These are phyloP conservation scores for Drosophila cognata DNA, from an alignment of 2,888 invertebrate genomes.

Conservation along the genomic window DNA sequence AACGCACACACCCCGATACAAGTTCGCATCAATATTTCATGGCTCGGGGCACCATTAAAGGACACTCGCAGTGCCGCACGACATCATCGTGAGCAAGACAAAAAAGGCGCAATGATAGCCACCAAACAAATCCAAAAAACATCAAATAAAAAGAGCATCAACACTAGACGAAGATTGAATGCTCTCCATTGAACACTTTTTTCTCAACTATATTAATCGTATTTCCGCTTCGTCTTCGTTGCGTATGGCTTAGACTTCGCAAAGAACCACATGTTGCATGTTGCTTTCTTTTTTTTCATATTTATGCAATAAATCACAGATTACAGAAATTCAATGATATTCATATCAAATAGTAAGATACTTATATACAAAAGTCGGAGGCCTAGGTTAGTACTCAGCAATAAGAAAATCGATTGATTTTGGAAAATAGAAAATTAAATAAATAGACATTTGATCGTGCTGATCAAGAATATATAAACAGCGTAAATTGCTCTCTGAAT, in stretches of 20 bases:
- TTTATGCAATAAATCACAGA: neutral
- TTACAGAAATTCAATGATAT: neutral
- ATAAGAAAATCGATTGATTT: neutral
- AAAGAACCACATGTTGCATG: neutral
- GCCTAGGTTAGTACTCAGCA: no score
- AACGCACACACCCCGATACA: conserved; percentile 6
- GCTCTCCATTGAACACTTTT: neutral
- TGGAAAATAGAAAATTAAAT: no score
- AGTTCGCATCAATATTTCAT: conserved; percentile 72
- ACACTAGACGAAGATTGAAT: neutral
- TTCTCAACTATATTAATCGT: neutral
- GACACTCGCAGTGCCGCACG: conserved; percentile 47
- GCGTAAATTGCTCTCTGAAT: neutral
- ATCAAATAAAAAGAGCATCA: conserved; percentile 18
- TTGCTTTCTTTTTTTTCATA: neutral
- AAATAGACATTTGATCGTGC: no score
- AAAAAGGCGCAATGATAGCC: conserved; percentile 54
- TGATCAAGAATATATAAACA: neutral
- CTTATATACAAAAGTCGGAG: no score
- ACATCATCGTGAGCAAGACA: conserved; percentile 53
- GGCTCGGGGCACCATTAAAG: conserved; percentile 54
- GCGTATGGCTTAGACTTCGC: neutral
- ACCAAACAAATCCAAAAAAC: conserved; percentile 23
- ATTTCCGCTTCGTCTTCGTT: neutral
- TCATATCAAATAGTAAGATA: neutral